Percentiles rank a stretch among this genome's conserved stretches.
Evolutionary conservation across 2,113 vertebrate genomes (phyloP).

Genomic region (Ctenodactylus gundi): DNA sequence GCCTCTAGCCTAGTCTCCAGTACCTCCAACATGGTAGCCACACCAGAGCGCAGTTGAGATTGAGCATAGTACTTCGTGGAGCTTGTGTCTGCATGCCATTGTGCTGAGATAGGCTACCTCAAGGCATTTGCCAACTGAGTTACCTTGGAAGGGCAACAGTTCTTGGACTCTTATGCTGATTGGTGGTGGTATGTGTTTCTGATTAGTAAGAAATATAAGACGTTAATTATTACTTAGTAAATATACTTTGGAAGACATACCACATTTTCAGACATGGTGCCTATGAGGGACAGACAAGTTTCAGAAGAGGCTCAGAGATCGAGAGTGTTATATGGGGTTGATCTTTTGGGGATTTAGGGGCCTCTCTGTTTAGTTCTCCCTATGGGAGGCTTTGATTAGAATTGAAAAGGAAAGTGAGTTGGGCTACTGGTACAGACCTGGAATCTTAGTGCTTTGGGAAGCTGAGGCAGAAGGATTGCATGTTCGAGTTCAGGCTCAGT

Average conservation of each 20-base stretch:
- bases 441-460: no score
- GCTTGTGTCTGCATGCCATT: neutral
- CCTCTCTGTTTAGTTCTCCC: neutral
- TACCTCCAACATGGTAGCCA: neutral
- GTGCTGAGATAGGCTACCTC: neutral
- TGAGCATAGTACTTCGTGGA: neutral
- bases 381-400: neutral
- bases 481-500: no score
- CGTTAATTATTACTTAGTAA: constrained; percentile 38
- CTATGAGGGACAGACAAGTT: neutral
- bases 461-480: no score
- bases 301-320: neutral
- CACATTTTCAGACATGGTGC: neutral
- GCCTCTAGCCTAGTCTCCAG: neutral
- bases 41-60: neutral
- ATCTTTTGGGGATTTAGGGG: neutral
- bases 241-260: neutral
- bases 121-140: neutral
- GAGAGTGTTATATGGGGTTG: neutral
- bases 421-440: no score
- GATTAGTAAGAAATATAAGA: neutral
- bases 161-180: neutral
- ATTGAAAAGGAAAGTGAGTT: no score
- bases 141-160: neutral
- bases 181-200: neutral